Conservation (phyloP, 2,888 invertebrate genomes). For the Chymomyza amoena region DNA sequence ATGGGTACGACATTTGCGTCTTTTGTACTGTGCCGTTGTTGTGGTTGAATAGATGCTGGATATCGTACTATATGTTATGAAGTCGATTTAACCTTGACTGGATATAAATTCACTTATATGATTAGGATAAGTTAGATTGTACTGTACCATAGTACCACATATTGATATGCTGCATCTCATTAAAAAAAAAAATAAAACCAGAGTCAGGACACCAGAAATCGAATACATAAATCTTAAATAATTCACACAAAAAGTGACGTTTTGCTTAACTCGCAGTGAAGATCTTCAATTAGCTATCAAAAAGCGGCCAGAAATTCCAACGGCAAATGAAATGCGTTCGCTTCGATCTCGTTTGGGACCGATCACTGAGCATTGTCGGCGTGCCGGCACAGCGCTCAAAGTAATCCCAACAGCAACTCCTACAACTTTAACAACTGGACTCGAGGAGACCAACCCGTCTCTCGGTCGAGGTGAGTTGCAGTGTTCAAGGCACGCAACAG, state of each 20-base stretch:
- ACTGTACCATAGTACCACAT: not conserved
- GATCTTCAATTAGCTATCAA: constrained; percentile 76
- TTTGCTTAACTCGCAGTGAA: constrained; percentile 50
- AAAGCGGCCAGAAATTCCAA: constrained; percentile 52
- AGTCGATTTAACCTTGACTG: not conserved
- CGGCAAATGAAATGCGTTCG: constrained; percentile 47
- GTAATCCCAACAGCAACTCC: constrained; percentile 37
- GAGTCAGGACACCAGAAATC: constrained; percentile 6
- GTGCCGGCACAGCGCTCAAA: constrained; percentile 33
- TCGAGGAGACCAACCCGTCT: not conserved
- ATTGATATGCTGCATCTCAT: constrained; percentile 17
- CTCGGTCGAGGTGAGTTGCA: not conserved
- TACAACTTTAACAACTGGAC: constrained; percentile 43
- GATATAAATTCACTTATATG: not conserved
- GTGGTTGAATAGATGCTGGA: constrained; percentile 23
- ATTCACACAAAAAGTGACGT: not conserved
- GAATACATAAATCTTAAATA: constrained; percentile 22
- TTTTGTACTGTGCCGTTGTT: constrained; percentile 27
- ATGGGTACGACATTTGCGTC: constrained; percentile 43
- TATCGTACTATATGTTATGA: not conserved
- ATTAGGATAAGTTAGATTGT: not conserved
- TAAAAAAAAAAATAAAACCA: constrained; percentile 13
- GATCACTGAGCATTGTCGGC: constrained; percentile 39
- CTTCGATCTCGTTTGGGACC: constrained; percentile 42
- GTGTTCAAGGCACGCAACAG: constrained; percentile 43